A percentile compares a stretch with the other conserved stretches of the same genome.
Conservation (phyloP, 2,113 vertebrate genomes). For the Atractosteus spatula region DNA sequence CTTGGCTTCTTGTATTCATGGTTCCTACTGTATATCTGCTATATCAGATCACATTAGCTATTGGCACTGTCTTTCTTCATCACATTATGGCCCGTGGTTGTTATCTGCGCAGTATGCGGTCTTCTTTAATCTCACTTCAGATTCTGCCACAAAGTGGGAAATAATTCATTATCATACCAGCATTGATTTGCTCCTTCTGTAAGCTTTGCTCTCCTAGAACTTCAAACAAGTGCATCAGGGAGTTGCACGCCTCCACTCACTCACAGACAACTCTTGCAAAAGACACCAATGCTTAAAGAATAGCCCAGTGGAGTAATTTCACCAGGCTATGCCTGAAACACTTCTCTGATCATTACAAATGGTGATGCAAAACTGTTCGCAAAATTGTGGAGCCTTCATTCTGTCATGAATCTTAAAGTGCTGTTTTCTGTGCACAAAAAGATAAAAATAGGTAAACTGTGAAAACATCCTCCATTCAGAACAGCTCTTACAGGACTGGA, state of each 20-base stretch:
- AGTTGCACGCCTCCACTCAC: not conserved
- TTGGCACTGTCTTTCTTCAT: slow-evolving; percentile 20
- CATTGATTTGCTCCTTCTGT: slow-evolving; percentile 60
- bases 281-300: not conserved
- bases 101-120: slow-evolving; percentile 54
- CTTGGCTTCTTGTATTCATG: slow-evolving; percentile 38
- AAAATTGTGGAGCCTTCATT: not conserved
- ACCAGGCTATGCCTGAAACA: not conserved
- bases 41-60: slow-evolving; percentile 37
- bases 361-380: not conserved
- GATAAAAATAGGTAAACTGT: too few species aligned
- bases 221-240: slow-evolving; percentile 42
- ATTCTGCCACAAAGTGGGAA: slow-evolving; percentile 60
- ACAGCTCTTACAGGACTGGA: too few species aligned
- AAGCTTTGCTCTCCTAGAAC: slow-evolving; percentile 31
- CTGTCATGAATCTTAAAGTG: too few species aligned
- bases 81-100: slow-evolving; percentile 42
- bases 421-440: too few species aligned
- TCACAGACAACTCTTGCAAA: not conserved
- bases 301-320: not conserved
- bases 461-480: too few species aligned
- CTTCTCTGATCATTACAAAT: not conserved
- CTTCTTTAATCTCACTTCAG: slow-evolving; percentile 69
- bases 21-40: slow-evolving; percentile 32
- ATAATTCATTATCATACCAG: slow-evolving; percentile 69